These are phyloP conservation scores for Deilephila porcellus DNA, from an alignment of 2,888 invertebrate genomes.

Conservation along the genomic window DNA sequence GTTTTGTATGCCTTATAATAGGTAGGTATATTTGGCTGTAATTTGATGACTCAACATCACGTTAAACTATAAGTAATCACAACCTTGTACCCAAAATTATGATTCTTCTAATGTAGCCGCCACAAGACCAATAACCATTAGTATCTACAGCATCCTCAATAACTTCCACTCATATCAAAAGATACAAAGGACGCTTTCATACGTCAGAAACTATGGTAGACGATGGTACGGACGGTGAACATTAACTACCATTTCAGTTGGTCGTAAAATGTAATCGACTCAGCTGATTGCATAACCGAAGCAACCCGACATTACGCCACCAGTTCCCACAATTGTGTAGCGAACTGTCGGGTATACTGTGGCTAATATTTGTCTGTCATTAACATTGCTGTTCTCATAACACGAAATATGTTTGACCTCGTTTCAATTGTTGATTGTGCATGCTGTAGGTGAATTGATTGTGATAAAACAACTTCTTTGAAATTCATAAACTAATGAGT, in stretches of 20 bases:
- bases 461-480: too few species aligned
- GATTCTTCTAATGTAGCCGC: too few species aligned
- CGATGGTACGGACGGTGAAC: neutral
- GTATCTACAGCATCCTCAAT: neutral
- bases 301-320: neutral
- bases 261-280: constrained; percentile 19
- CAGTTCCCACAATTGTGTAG: constrained; percentile 14
- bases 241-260: constrained; percentile 2
- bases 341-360: neutral
- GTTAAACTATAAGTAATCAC: too few species aligned
- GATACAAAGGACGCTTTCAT: constrained; percentile 9
- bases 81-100: too few species aligned
- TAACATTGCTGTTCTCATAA: neutral
- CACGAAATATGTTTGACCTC: neutral
- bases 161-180: constrained; percentile 3
- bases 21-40: too few species aligned
- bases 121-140: too few species aligned
- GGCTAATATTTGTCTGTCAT: constrained; percentile 1
- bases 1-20: too few species aligned
- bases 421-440: neutral
- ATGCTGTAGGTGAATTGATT: too few species aligned
- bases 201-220: neutral
- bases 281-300: constrained; percentile 3
- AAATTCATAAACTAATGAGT: too few species aligned
- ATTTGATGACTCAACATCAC: too few species aligned